Evolutionary conservation across 2,113 vertebrate species (phyloP).

Genomic region (Bos indicus): DNA sequence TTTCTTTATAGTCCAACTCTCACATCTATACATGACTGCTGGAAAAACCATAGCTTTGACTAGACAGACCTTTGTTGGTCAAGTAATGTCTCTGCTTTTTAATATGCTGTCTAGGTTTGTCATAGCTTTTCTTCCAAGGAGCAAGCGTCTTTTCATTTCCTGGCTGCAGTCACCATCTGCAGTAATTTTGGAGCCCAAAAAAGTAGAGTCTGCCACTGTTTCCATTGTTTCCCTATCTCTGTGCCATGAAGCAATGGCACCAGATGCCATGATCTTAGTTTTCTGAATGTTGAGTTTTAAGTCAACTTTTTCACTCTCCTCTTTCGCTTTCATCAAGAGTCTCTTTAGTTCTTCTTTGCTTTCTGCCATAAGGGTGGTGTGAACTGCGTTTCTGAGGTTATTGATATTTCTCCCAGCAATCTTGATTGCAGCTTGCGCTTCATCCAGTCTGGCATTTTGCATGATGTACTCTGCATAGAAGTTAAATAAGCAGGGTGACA

Average conservation of each 20-base stretch:
- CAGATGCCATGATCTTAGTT: not conserved
- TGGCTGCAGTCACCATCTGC: not conserved
- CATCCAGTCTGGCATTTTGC: not conserved
- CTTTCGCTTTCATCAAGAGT: not conserved
- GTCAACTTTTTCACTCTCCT: not conserved
- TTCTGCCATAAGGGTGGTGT: not conserved
- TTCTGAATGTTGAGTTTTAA: not conserved
- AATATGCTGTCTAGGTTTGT: not conserved
- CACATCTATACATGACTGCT: not conserved
- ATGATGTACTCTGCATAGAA: not conserved
- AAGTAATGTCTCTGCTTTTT: not conserved
- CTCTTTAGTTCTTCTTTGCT: not conserved
- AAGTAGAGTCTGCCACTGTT: not conserved
- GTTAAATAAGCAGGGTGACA: not conserved
- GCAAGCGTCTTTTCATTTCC: too few relatives aligned
- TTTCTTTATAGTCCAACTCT: not conserved
- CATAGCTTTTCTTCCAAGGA: too few relatives aligned
- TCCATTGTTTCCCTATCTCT: not conserved
- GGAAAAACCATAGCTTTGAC: not conserved
- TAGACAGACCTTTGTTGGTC: not conserved
- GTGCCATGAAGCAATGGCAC: not conserved
- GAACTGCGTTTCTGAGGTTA: not conserved
- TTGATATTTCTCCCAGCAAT: not conserved
- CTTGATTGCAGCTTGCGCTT: not conserved
- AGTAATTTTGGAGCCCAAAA: not conserved